A percentile compares a stretch with the other conserved stretches of the same genome.
Evolutionary conservation across 2,797 vertebrate genomes (phyloP).

Genomic region (Thamnophis elegans): DNA sequence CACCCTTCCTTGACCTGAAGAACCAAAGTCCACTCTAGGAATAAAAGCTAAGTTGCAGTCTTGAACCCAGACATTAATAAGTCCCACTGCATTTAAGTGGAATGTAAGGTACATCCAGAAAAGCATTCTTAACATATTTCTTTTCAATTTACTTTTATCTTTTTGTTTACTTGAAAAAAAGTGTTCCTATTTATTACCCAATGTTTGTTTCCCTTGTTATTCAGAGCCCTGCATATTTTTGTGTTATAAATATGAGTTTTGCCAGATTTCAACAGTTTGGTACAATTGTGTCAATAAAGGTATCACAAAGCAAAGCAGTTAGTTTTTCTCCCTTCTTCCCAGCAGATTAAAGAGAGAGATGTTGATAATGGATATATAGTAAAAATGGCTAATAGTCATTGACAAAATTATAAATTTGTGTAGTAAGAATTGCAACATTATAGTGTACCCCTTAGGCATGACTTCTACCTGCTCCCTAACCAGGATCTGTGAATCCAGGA

Average conservation of each 20-base stretch:
- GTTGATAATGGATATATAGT: not conserved
- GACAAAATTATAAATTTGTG: not conserved
- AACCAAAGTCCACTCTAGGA: slow-evolving; percentile 32
- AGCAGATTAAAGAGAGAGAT: not conserved
- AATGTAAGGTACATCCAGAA: not conserved
- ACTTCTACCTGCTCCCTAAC: not conserved
- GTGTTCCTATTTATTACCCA: not conserved
- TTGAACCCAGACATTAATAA: slow-evolving; percentile 23
- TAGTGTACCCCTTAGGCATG: not conserved
- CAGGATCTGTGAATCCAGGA: not conserved
- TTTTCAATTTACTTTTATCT: not conserved
- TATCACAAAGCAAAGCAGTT: not conserved
- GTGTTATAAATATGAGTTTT: not conserved
- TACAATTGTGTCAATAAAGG: not conserved
- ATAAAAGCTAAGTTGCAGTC: slow-evolving; percentile 46
- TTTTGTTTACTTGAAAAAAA: not conserved
- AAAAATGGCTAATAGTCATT: not conserved
- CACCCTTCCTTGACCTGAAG: slow-evolving; percentile 57
- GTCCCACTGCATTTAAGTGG: not conserved
- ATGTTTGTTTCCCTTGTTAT: not conserved
- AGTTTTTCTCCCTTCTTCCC: not conserved
- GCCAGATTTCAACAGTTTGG: not conserved
- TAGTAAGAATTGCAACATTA: not conserved
- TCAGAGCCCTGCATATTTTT: not conserved
- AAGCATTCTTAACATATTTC: not conserved